Conservation (phyloP, 2,113 vertebrate genomes). For the Holacanthus passer region DNA sequence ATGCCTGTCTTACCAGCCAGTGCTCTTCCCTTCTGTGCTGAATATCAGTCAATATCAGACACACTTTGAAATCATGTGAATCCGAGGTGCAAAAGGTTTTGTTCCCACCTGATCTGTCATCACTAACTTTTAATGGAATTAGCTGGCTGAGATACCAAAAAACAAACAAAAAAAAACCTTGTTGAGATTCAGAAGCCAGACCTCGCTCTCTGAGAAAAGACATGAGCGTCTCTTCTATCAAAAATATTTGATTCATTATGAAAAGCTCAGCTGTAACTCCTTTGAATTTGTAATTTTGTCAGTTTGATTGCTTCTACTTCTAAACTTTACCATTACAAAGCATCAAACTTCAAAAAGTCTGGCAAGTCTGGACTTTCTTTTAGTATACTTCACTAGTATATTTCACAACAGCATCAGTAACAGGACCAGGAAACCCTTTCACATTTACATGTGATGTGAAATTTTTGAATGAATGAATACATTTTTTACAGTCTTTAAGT, state of each 20-base stretch:
- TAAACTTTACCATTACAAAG: background rate
- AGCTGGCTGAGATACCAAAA: background rate
- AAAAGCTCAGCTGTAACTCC: background rate
- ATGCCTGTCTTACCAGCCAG: background rate
- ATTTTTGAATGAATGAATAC: too few species aligned
- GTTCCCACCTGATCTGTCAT: background rate
- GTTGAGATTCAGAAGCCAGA: background rate
- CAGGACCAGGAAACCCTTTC: background rate
- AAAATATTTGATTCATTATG: too few species aligned
- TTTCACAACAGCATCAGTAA: background rate
- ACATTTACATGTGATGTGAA: background rate
- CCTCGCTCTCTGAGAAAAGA: background rate
- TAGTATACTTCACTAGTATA: background rate
- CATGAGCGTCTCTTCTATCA: background rate
- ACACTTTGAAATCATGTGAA: background rate
- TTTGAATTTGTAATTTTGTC: background rate
- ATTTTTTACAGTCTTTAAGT: background rate
- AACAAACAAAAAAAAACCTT: background rate
- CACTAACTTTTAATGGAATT: background rate
- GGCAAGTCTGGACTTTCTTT: background rate
- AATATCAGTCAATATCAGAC: background rate
- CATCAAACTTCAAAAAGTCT: background rate
- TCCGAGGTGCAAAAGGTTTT: background rate
- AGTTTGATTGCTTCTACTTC: background rate
- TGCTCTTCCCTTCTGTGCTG: background rate